Base-by-base conservation (phyloP, 2,797 vertebrate species). In the Moxostoma hubbsi region DNA sequence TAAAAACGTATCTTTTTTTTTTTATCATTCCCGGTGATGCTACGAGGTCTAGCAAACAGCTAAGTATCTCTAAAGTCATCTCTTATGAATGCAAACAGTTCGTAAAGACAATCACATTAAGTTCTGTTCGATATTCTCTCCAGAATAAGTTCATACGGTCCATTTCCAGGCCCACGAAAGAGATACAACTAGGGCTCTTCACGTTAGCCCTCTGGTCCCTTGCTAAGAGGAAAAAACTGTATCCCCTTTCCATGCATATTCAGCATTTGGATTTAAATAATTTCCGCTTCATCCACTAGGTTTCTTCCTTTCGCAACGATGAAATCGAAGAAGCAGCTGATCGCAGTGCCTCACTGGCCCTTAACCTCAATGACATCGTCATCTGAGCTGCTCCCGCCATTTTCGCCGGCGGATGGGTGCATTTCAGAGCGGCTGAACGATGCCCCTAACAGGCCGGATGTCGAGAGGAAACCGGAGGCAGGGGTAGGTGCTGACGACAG, bases 351-450 rank as follows among this genome's bases (percentile, higher is more conserved):
- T 85, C 96, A 99, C 87, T 99, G 96, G 90, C 96, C 97, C 47
- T 93, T 98, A 89, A 99, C 97, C 89, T 98, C 98, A 82, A 99
- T 98, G 73, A 99, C 97, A 59, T 99, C 98, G 3, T 96, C 95
- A 11, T 99, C 98, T 43, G 97, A 98, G 87, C 97, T 98, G 87
- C 96, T 98, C 81, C 95, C 95, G 9, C 96, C 96, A 46, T 96
- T 96, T 87, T 98, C 96, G 0, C 93, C 84, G 54, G 93, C 91
- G 81, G 89, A 89, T 57, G 91, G 94, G 54, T 92, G 94, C 73
- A 92, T 77, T 89, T 98, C 95, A n/a, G 96, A 92, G 64, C 89
- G 92, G 61, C 87, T 90, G 77, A 94, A 89, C 0, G 93, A 91
- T 11, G 93, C 89, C 53, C 93, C 94, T 77, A 95, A 81, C 75